Percentiles rank a stretch among this genome's conserved stretches.
These are phyloP conservation scores for Drosophila kurseongensis DNA, from an alignment of 1,140 invertebrate species.

Conservation along the genomic window DNA sequence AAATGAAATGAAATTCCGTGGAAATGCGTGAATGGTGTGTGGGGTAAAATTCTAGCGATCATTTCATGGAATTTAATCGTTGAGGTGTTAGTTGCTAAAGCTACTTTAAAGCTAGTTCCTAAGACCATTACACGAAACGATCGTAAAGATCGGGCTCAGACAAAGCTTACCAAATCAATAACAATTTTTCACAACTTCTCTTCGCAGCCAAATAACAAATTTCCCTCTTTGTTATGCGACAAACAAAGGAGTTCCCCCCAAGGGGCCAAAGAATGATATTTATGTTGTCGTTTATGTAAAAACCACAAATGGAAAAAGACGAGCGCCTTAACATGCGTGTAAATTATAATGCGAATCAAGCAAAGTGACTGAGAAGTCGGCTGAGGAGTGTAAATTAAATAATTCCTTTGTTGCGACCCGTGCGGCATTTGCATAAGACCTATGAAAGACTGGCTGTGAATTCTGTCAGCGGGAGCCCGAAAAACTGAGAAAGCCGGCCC, in stretches of 20 bases:
- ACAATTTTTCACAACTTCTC: conserved; percentile 74
- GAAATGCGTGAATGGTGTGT: background rate
- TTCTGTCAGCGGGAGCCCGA: conserved; percentile 53
- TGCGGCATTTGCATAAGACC: conserved; percentile 67
- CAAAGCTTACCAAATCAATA: conserved; percentile 62
- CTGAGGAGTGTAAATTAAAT: conserved; percentile 72
- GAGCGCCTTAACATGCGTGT: conserved; percentile 68
- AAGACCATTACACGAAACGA: conserved; percentile 22
- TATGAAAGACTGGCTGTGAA: conserved; percentile 42
- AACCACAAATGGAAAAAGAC: conserved; percentile 53
- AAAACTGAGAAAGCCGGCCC: conserved; percentile 2
- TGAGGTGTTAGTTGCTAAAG: conserved; percentile 4
- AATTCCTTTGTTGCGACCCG: conserved; percentile 67
- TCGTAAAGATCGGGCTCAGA: conserved; percentile 47
- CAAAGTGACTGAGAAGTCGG: conserved; percentile 37
- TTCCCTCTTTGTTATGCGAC: conserved; percentile 38
- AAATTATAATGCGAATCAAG: conserved; percentile 77
- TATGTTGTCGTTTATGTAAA: conserved; percentile 73
- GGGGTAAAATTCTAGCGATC: conserved; percentile 10
- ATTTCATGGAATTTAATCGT: conserved; percentile 7
- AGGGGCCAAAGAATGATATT: conserved; percentile 59
- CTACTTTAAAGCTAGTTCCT: conserved; percentile 27
- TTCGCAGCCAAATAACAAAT: conserved; percentile 49
- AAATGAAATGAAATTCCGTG: conserved; percentile 17
- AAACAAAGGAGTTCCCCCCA: conserved; percentile 60